phyloP scores from a whole-genome alignment of 30 jellyfish, hydroid and myxozoan species.

The Turritopsis rubra region DNA sequence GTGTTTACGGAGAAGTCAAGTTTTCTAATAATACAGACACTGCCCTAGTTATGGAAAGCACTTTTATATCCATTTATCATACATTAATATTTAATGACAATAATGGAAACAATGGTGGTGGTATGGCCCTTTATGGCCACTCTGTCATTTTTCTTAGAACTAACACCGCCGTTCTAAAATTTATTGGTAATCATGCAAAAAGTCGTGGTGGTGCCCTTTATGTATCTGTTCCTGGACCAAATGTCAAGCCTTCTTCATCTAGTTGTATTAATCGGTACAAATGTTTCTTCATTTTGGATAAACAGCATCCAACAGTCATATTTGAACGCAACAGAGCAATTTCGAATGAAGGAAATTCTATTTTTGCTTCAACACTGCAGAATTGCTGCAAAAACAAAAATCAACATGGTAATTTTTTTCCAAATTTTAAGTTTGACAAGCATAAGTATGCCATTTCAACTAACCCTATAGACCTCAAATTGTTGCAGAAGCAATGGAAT shows the following conservation, averaged over 20 bases:
- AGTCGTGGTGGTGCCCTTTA: constrained; percentile 29
- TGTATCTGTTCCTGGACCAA: constrained; percentile 32
- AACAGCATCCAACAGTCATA: too few relatives aligned
- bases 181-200: constrained; percentile 2
- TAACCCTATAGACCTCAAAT: neutral
- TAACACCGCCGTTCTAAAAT: neutral
- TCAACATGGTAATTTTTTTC: neutral
- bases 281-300: constrained; percentile 5
- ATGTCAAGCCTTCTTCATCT: neutral
- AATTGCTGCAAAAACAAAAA: neutral
- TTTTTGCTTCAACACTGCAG: constrained; percentile 29
- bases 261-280: neutral
- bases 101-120: constrained; percentile 30
- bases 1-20: neutral
- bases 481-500: neutral
- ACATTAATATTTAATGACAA: constrained; percentile 1
- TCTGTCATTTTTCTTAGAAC: neutral
- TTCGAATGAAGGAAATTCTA: constrained; percentile 16
- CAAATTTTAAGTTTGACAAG: constrained; percentile 9
- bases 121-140: constrained; percentile 21
- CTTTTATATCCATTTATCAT: neutral
- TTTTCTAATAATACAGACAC: constrained; percentile 1
- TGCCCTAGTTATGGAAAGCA: constrained; percentile 15
- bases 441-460: constrained; percentile 14
- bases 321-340: constrained; percentile 10